Conservation (phyloP, 2,113 vertebrate genomes). For the Tragulus kanchil region DNA sequence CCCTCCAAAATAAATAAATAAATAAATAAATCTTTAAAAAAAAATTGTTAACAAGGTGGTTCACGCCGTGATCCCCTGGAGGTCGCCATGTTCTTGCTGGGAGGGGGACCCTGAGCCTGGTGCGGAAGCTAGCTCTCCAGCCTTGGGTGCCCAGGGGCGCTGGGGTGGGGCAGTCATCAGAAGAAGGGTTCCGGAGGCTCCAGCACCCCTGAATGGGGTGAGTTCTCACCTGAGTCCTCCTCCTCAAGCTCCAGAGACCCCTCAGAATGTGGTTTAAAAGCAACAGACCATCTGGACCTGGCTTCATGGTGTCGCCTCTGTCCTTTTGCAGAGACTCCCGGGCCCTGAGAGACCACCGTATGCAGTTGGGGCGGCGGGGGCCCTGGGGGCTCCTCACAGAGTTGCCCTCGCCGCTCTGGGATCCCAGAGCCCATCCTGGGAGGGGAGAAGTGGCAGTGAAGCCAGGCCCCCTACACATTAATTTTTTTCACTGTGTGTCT, state of each 20-base stretch:
- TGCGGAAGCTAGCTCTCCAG: accelerated
- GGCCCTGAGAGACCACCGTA: not conserved
- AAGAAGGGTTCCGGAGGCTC: not conserved
- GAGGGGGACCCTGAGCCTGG: not conserved
- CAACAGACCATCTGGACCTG: no score
- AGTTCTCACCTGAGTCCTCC: not conserved
- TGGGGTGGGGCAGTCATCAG: not conserved
- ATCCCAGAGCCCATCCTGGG: accelerated
- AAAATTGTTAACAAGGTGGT: not conserved
- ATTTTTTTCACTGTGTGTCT: not conserved
- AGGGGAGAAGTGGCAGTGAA: not conserved
- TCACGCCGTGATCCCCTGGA: not conserved
- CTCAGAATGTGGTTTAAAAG: not conserved
- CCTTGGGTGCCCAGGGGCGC: not conserved
- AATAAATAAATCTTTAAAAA: no score
- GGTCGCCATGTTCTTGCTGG: not conserved
- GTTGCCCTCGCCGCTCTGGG: not conserved
- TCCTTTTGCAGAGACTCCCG: not conserved
- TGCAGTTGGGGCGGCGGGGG: no score
- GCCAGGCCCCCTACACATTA: not conserved
- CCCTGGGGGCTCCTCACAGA: not conserved
- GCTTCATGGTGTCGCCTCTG: not conserved
- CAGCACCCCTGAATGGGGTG: accelerated
- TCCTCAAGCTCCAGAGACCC: not conserved
- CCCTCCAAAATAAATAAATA: no score